phyloP scores from a whole-genome alignment of 2,888 invertebrate genomes.

The Galerucella pusilla region DNA sequence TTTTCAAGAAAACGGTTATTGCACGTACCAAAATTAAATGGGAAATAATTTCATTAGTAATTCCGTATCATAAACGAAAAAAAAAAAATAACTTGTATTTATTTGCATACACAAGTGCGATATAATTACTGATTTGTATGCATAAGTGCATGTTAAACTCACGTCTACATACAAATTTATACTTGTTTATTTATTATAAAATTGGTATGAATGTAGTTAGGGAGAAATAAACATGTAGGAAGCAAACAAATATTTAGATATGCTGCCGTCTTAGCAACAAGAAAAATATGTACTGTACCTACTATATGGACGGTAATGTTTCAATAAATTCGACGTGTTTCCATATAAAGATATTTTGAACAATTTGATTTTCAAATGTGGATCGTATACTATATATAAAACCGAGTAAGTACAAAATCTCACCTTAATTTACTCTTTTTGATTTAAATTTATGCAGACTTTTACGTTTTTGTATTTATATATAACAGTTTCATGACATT shows the following conservation, averaged over 20 bases:
- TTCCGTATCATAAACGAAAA: not conserved
- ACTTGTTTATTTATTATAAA: slow-evolving; percentile 5
- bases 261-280: not conserved
- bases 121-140: slow-evolving; percentile 9
- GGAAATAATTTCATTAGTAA: slow-evolving; percentile 5
- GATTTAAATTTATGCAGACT: too few relatives aligned
- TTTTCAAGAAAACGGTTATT: not conserved
- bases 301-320: not conserved
- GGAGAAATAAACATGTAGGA: not conserved
- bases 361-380: too few relatives aligned
- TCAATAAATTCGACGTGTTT: not conserved
- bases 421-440: too few relatives aligned
- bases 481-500: too few relatives aligned
- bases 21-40: slow-evolving; percentile 8
- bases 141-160: not conserved
- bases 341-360: not conserved
- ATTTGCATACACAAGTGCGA: slow-evolving; percentile 5
- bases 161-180: slow-evolving; percentile 3
- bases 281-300: not conserved
- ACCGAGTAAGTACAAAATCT: too few relatives aligned
- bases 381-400: too few relatives aligned
- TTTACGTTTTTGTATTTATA: too few relatives aligned
- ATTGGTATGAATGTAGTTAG: slow-evolving; percentile 5
- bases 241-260: not conserved
- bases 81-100: not conserved